Conservation (phyloP, 1,140 invertebrate genomes). For the Leptopilina clavipes region DNA sequence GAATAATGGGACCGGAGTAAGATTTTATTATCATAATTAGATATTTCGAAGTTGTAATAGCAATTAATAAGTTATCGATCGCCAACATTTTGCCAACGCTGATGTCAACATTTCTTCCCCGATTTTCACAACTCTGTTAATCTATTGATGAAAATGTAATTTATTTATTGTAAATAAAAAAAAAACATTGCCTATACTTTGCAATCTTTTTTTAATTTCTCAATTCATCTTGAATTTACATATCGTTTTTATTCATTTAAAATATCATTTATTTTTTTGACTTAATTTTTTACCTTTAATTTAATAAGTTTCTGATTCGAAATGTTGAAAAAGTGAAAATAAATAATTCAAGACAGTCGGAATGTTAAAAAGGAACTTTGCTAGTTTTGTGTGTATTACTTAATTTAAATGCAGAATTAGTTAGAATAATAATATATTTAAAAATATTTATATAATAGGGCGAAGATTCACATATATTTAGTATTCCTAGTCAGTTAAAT, state of each 20-base stretch:
- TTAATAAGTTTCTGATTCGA: too few species aligned
- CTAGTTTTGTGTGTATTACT: too few species aligned
- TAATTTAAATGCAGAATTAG: not conserved
- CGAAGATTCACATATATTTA: slow-evolving; percentile 21
- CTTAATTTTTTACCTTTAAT: slow-evolving; percentile 5
- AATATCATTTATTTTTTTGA: slow-evolving; percentile 31
- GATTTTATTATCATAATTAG: slow-evolving; percentile 57
- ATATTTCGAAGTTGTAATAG: slow-evolving; percentile 45
- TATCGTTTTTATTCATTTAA: not conserved
- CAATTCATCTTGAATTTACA: too few species aligned
- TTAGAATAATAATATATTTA: slow-evolving; percentile 8
- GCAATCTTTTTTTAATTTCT: not conserved
- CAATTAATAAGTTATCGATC: slow-evolving; percentile 51
- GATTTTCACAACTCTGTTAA: slow-evolving; percentile 66
- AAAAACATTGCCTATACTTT: slow-evolving; percentile 63
- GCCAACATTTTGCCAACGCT: slow-evolving; percentile 60
- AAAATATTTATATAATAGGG: slow-evolving; percentile 43
- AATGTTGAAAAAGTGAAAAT: too few species aligned
- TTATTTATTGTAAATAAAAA: slow-evolving; percentile 74
- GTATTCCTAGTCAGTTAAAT: not conserved
- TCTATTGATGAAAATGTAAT: slow-evolving; percentile 70
- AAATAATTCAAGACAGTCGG: not conserved
- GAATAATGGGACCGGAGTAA: slow-evolving; percentile 62
- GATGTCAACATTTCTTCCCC: slow-evolving; percentile 59
- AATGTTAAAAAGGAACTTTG: not conserved